Percentiles rank a stretch among this genome's conserved stretches.
Conservation (phyloP, 2,888 invertebrate genomes). For the Lymantria dispar region DNA sequence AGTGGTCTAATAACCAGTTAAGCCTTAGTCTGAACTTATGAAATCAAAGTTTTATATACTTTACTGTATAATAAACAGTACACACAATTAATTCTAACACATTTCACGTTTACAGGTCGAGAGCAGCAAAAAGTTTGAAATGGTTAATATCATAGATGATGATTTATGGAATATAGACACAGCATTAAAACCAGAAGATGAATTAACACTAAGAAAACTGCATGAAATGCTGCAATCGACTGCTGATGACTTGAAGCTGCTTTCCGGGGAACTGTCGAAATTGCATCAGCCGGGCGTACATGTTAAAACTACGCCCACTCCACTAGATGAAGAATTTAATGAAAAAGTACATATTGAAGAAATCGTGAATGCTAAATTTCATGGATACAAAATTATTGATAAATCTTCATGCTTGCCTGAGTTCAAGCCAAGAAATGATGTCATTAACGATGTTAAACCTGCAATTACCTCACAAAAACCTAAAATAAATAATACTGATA, state of each 20-base stretch:
- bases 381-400: slow-evolving; percentile 64
- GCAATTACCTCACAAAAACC: slow-evolving; percentile 12
- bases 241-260: slow-evolving; percentile 71
- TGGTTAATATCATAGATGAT: slow-evolving; percentile 71
- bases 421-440: slow-evolving; percentile 25
- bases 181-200: slow-evolving; percentile 70
- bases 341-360: slow-evolving; percentile 74
- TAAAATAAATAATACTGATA: slow-evolving; percentile 22
- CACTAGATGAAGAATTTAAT: slow-evolving; percentile 74
- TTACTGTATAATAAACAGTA: too few relatives aligned
- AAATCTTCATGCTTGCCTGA: slow-evolving; percentile 27
- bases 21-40: neutral
- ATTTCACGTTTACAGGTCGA: slow-evolving; percentile 55
- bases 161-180: slow-evolving; percentile 72
- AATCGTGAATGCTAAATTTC: slow-evolving; percentile 76
- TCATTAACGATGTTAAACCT: slow-evolving; percentile 15
- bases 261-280: slow-evolving; percentile 66
- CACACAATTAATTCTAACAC: neutral
- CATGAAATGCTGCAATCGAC: slow-evolving; percentile 76
- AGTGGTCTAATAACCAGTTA: too few relatives aligned
- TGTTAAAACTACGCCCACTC: slow-evolving; percentile 57
- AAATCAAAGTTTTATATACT: too few relatives aligned
- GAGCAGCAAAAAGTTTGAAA: slow-evolving; percentile 71
- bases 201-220: slow-evolving; percentile 66
- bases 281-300: slow-evolving; percentile 60